A percentile compares a stretch with the other conserved stretches of the same genome.
These are phyloP conservation scores for Liopterus haemorrhoidalis DNA, from an alignment of 2,888 invertebrate species.

Conservation along the genomic window DNA sequence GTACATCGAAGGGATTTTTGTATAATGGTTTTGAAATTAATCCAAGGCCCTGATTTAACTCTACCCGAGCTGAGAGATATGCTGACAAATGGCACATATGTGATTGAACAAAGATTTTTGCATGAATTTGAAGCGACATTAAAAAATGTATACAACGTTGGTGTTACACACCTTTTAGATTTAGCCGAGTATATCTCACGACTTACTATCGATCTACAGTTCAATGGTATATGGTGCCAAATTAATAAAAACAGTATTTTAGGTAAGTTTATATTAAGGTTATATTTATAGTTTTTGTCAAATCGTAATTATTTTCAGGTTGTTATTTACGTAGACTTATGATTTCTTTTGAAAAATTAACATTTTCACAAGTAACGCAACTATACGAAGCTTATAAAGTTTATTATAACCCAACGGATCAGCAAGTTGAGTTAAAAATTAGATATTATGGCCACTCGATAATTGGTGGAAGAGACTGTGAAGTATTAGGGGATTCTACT, in stretches of 20 bases:
- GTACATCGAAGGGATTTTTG: constrained; percentile 72
- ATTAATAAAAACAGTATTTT: constrained; percentile 63
- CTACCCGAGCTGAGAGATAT: constrained; percentile 60
- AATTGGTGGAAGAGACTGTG: not conserved
- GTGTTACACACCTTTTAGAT: constrained; percentile 41
- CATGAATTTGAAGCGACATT: constrained; percentile 57
- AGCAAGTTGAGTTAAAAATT: constrained; percentile 13
- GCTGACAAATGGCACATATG: constrained; percentile 57
- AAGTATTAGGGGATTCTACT: not conserved
- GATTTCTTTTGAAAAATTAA: constrained; percentile 73
- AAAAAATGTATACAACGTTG: constrained; percentile 53
- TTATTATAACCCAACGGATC: constrained; percentile 52
- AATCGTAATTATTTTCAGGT: constrained; percentile 49
- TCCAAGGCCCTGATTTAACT: constrained; percentile 76
- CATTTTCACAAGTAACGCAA: constrained; percentile 75
- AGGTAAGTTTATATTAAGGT: constrained; percentile 46
- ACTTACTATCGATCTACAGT: constrained; percentile 17
- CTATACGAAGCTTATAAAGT: constrained; percentile 65
- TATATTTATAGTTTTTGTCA: constrained; percentile 10
- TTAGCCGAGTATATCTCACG: constrained; percentile 20
- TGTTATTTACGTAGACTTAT: constrained; percentile 76
- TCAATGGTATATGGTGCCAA: constrained; percentile 20
- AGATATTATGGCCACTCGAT: no score
- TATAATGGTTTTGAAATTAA: constrained; percentile 69
- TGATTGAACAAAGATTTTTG: constrained; percentile 53